phyloP scores from a whole-genome alignment of 1,140 invertebrate species.

The Brachionus koreanus region DNA sequence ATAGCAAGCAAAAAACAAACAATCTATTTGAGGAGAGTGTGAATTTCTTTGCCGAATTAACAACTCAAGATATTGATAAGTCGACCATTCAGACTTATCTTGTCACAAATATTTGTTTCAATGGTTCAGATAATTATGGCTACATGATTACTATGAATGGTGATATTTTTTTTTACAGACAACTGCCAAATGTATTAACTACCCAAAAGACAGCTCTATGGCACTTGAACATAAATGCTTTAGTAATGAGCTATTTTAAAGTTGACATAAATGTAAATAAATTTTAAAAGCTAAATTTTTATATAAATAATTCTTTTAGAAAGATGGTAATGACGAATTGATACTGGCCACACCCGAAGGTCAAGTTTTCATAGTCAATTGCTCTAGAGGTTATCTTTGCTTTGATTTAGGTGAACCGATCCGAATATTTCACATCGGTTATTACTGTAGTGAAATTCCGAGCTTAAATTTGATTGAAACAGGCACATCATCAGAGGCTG shows the following conservation, averaged over 20 bases:
- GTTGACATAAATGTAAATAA: constrained; percentile 26
- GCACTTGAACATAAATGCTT: constrained; percentile 14
- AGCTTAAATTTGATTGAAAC: constrained; percentile 10
- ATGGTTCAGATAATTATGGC: constrained; percentile 12
- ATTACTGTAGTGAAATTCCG: constrained; percentile 27
- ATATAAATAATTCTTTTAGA: neutral
- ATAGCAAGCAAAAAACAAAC: neutral
- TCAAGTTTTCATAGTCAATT: constrained; percentile 1
- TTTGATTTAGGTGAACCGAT: constrained; percentile 38
- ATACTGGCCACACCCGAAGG: neutral
- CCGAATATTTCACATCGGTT: constrained; percentile 17
- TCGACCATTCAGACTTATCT: constrained; percentile 18
- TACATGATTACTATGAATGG: constrained; percentile 27
- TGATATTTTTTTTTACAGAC: constrained; percentile 40
- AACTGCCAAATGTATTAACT: neutral
- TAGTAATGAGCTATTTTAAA: constrained; percentile 34
- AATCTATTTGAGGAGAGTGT: neutral
- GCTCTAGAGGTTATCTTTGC: constrained; percentile 2
- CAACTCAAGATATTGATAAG: neutral
- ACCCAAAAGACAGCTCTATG: constrained; percentile 9
- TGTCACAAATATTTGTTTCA: constrained; percentile 8
- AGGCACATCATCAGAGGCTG: constrained; percentile 7
- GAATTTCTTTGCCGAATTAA: neutral
- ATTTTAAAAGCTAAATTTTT: neutral
- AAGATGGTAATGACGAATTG: constrained; percentile 40